Evolutionary conservation across 2,888 invertebrate genomes (phyloP), one percentile per base, ranked within the genome.

Genomic region (Spilosoma lubricipeda): DNA sequence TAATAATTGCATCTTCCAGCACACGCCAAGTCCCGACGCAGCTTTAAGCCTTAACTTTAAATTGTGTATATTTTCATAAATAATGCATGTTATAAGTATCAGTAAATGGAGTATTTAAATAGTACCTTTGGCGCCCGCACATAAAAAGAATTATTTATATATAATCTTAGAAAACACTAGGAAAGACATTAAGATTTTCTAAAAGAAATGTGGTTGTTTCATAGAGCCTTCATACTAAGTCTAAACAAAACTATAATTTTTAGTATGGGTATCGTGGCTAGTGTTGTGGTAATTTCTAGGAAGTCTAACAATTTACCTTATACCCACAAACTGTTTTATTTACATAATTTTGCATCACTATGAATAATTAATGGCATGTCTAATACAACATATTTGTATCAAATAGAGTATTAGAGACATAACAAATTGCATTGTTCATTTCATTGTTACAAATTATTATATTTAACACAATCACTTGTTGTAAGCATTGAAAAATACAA

Each of bases 401-500:
- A 67, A 67, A 48, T 67, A 33, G 5, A 20, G 30, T 11, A 33
- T 33, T 11, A 48, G 8, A 69, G 36, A 36, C n/a, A 56, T 69
- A 15, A 69, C 9, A 69, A 23, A 52, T 52, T 7, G 11, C 68
- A 13, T 68, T 68, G 48, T 69, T 69, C 69, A 36, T 69, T 36
- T 69, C 67, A 36, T 36, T 67, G 9, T 7, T 20, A 30, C 30
- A 30, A 30, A 67, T 48, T 67, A 67, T 30, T 20, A 67, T 67
- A 67, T 48, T 48, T 67, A 48, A 48, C 67, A 48, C 23, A 33
- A 33, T 33, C 23, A 67, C 13, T 67, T 42, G 67, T 67, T 18
- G 33, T 33, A 48, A 67, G 33, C 45, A 30, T 67, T 63, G 74
- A 74, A 82, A 77, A 80, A 72, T 72, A 74, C 65, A 75, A 56